phyloP scores from a whole-genome alignment of 2,888 invertebrate species.

The Cenopis cana region DNA sequence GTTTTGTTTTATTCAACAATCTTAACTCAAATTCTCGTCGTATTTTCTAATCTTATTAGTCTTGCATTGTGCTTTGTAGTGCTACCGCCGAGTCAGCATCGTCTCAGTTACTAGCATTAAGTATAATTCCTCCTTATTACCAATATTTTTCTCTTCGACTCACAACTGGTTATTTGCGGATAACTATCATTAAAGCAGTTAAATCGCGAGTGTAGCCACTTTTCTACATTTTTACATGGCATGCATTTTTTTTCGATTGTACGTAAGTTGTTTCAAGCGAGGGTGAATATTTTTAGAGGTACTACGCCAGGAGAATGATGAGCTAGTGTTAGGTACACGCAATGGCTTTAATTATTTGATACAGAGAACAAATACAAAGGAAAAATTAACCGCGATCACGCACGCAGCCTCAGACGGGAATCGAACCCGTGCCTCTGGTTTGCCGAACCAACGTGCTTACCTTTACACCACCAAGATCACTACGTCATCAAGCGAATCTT shows the following conservation, averaged over 20 bases:
- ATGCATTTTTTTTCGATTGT: not conserved
- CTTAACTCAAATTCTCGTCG: no score
- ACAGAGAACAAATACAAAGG: no score
- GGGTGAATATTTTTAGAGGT: not conserved
- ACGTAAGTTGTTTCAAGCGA: not conserved
- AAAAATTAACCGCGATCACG: no score
- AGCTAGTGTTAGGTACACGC: no score
- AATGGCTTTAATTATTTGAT: no score
- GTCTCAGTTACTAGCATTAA: constrained; percentile 20
- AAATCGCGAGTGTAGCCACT: constrained; percentile 3
- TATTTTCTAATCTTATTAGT: not conserved
- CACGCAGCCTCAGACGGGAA: no score
- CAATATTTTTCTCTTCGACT: constrained; percentile 33
- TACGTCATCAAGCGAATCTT: no score
- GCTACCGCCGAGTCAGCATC: constrained; percentile 7
- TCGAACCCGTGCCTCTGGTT: no score
- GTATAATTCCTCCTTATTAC: constrained; percentile 37
- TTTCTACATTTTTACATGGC: constrained; percentile 30
- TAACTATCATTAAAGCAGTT: constrained; percentile 18
- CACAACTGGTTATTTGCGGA: constrained; percentile 28
- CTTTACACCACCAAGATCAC: no score
- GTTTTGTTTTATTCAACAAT: no score
- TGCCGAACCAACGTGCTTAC: no score
- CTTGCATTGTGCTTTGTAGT: not conserved
- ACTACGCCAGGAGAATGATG: no score